Percentiles rank a stretch among this genome's conserved stretches.
These are phyloP conservation scores for Adelphocoris suturalis DNA, from an alignment of 2,888 invertebrate species.

Conservation along the genomic window DNA sequence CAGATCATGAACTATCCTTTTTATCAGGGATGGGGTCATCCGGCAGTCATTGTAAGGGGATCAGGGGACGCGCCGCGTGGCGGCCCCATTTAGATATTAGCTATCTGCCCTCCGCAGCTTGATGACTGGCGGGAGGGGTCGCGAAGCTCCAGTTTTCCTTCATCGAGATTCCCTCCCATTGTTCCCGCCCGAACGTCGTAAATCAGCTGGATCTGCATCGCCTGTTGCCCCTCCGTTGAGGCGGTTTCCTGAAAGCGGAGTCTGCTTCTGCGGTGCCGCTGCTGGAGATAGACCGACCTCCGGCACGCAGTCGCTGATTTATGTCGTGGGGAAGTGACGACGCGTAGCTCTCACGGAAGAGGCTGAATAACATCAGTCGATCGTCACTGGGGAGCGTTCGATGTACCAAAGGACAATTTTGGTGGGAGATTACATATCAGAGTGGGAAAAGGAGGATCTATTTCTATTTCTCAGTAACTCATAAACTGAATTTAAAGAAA, in stretches of 20 bases:
- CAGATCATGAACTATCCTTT: conserved; percentile 16
- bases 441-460: no score
- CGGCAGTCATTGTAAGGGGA: conserved; percentile 42
- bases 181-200: neutral
- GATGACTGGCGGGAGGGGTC: neutral
- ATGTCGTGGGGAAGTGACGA: neutral
- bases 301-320: neutral
- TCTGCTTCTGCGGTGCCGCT: neutral
- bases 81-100: conserved; percentile 44
- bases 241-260: neutral
- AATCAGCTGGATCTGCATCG: conserved; percentile 40
- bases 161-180: neutral
- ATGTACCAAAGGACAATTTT: no score
- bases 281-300: neutral
- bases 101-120: conserved; percentile 1
- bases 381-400: no score
- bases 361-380: no score
- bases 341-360: no score
- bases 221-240: conserved; percentile 17
- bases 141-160: neutral
- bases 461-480: no score
- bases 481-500: no score
- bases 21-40: conserved; percentile 11
- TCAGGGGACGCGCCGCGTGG: conserved; percentile 43
- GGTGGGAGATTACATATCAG: no score